Percentiles rank a stretch among this genome's conserved stretches.
phyloP scores from a whole-genome alignment of 2,888 invertebrate genomes.

The Sepioteuthis lessoniana region DNA sequence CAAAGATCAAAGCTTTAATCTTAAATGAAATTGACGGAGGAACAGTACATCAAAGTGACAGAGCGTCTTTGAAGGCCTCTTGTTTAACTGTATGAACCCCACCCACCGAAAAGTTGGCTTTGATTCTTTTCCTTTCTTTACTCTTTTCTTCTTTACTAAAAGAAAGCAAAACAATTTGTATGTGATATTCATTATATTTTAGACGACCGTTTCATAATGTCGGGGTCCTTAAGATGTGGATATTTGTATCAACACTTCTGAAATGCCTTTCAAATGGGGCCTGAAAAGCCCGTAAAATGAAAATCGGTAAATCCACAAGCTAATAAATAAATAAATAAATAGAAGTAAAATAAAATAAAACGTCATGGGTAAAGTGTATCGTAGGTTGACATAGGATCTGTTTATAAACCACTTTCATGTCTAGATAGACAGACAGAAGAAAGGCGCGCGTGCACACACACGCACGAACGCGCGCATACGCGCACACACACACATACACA shows the following conservation, averaged over 20 bases:
- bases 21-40: not conserved
- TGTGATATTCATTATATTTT: slow-evolving; percentile 23
- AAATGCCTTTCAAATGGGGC: too few relatives aligned
- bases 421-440: not conserved
- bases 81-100: not conserved
- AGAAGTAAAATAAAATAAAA: too few relatives aligned
- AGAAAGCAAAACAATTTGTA: slow-evolving; percentile 23
- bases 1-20: slow-evolving; percentile 7
- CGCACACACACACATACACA: not conserved
- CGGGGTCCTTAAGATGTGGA: not conserved
- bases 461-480: too few relatives aligned
- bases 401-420: too few relatives aligned
- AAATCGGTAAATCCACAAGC: too few relatives aligned
- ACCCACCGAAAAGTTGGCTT: not conserved
- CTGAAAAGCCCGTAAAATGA: too few relatives aligned
- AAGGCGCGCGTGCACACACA: not conserved
- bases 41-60: not conserved
- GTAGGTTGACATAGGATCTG: too few relatives aligned
- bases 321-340: too few relatives aligned
- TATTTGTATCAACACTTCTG: not conserved
- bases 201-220: not conserved
- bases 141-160: not conserved
- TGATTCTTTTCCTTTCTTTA: not conserved
- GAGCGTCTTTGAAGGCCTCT: not conserved
- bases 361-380: too few relatives aligned